Percentiles rank a stretch among this genome's conserved stretches.
These are phyloP conservation scores for Podarcis siculus DNA, from an alignment of 2,797 vertebrate species.

Conservation along the genomic window DNA sequence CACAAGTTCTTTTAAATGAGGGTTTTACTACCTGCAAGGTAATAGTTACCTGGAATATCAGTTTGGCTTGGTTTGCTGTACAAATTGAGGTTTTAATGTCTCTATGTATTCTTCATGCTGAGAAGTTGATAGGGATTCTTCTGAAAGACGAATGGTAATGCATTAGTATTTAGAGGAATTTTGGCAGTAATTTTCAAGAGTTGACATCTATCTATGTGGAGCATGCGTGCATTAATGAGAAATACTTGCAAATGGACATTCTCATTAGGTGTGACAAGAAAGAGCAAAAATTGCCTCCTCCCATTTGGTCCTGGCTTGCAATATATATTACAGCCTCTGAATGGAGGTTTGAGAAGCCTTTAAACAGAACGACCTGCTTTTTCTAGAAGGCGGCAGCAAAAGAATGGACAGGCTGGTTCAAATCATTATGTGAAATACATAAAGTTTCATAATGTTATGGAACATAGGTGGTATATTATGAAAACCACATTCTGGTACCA, in stretches of 20 bases:
- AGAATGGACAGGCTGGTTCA: background rate
- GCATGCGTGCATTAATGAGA: conserved; percentile 49
- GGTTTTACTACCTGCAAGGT: conserved; percentile 58
- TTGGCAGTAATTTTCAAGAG: conserved; percentile 48
- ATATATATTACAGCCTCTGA: background rate
- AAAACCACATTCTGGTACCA: too few relatives aligned
- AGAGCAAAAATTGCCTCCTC: background rate
- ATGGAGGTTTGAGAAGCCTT: background rate
- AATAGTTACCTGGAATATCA: conserved; percentile 62
- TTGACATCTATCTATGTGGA: conserved; percentile 56
- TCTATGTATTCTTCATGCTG: conserved; percentile 67
- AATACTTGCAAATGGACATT: conserved; percentile 20
- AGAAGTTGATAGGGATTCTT: conserved; percentile 58
- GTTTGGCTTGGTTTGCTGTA: conserved; percentile 62
- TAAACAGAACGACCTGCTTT: background rate
- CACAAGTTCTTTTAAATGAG: conserved; percentile 58
- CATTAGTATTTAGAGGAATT: conserved; percentile 68
- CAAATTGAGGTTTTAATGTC: conserved; percentile 62
- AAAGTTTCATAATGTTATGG: too few relatives aligned
- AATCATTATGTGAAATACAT: too few relatives aligned
- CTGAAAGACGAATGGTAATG: conserved; percentile 57
- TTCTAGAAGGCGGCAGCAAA: background rate
- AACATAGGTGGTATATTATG: too few relatives aligned
- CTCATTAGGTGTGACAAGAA: background rate
- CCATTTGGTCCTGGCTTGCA: background rate